A percentile compares a stretch with the other conserved stretches of the same genome.
Evolutionary conservation across 2,888 invertebrate genomes (phyloP).

Genomic region (Elegia similella): DNA sequence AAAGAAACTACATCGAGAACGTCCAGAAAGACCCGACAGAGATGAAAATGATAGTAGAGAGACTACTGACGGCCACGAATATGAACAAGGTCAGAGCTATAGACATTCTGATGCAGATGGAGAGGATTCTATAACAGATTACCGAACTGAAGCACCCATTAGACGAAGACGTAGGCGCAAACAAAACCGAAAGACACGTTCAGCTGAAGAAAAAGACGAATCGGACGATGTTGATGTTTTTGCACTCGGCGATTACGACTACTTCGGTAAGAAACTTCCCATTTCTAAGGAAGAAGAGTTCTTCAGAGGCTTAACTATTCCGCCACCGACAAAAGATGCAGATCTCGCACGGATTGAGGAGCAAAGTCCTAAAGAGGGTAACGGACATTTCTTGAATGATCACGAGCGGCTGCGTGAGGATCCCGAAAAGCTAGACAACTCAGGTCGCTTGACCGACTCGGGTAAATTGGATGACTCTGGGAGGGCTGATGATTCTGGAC

Average conservation of each 20-base stretch:
- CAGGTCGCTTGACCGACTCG: constrained; percentile 29
- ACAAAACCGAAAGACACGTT: constrained; percentile 49
- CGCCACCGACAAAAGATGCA: constrained; percentile 60
- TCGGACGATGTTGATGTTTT: constrained; percentile 36
- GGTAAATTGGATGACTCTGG: constrained; percentile 31
- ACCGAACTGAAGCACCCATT: constrained; percentile 49
- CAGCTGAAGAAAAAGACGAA: constrained; percentile 29
- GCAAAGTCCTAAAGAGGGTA: constrained; percentile 29
- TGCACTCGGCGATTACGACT: constrained; percentile 61
- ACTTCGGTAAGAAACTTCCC: constrained; percentile 59
- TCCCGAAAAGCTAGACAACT: constrained; percentile 38
- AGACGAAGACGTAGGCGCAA: constrained; percentile 55
- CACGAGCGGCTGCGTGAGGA: constrained; percentile 59
- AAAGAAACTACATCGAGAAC: constrained; percentile 63
- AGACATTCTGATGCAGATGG: constrained; percentile 45
- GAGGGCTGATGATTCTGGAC: constrained; percentile 30
- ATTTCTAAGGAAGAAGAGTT: constrained; percentile 63
- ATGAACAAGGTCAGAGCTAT: constrained; percentile 28
- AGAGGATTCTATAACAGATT: constrained; percentile 47
- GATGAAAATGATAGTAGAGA: constrained; percentile 41
- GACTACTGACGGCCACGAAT: constrained; percentile 22
- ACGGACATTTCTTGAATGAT: constrained; percentile 54
- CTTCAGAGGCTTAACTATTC: constrained; percentile 51
- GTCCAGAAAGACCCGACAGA: constrained; percentile 43
- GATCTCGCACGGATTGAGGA: constrained; percentile 57